Conservation (phyloP, 2,113 vertebrate species). For the Tautogolabrus adspersus region DNA sequence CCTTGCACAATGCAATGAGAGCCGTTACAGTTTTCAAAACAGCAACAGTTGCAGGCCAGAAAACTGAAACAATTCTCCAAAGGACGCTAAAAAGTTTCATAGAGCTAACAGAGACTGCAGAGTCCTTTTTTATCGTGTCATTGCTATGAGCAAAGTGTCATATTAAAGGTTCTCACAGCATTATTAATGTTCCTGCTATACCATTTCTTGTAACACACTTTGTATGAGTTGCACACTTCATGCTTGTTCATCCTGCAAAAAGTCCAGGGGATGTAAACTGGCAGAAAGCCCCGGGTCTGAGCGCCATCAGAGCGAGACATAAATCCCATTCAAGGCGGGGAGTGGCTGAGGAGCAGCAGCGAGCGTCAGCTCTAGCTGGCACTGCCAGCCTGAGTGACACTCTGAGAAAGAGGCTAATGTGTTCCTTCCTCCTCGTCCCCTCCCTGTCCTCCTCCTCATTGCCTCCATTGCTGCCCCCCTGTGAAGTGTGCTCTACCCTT, state of each 20-base stretch:
- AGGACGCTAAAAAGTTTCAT: too few relatives aligned
- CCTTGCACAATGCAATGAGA: too few relatives aligned
- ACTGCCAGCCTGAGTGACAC: slow-evolving; percentile 61
- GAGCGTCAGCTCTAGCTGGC: slow-evolving; percentile 24
- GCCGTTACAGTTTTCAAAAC: too few relatives aligned
- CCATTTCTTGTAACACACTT: slow-evolving; percentile 8
- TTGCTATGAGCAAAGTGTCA: background rate
- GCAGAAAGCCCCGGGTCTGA: slow-evolving; percentile 30
- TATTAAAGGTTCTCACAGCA: background rate
- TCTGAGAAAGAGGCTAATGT: slow-evolving; percentile 61
- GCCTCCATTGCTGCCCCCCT: slow-evolving; percentile 22
- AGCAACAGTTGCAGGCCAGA: too few relatives aligned
- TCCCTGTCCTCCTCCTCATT: slow-evolving; percentile 27
- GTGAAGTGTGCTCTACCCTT: slow-evolving; percentile 28
- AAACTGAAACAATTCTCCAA: too few relatives aligned
- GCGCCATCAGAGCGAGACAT: slow-evolving; percentile 39
- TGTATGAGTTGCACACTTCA: slow-evolving; percentile 19
- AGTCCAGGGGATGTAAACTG: slow-evolving; percentile 22
- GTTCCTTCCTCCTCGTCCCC: slow-evolving; percentile 58
- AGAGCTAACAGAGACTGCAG: background rate
- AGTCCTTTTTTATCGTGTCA: background rate
- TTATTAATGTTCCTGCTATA: background rate
- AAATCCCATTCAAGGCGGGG: slow-evolving; percentile 50
- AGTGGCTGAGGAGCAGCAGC: slow-evolving; percentile 46
- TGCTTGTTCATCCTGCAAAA: slow-evolving; percentile 24